Percentiles rank a stretch among this genome's conserved stretches.
phyloP scores from a whole-genome alignment of 2,113 vertebrate species.

The Aix galericulata region DNA sequence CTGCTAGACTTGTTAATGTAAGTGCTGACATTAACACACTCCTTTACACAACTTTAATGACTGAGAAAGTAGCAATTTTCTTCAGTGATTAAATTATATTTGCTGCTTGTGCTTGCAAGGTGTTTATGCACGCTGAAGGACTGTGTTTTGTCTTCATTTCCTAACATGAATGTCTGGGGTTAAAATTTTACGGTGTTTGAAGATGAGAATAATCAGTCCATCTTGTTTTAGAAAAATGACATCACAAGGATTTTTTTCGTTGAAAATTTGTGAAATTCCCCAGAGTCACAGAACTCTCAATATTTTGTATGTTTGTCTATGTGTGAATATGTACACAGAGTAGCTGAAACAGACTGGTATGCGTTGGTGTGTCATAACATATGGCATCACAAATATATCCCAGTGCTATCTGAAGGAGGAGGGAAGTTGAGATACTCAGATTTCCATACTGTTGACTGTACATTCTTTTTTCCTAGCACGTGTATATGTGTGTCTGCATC shows the following conservation, averaged over 20 bases:
- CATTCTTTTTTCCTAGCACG: background rate
- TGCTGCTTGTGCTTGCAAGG: background rate
- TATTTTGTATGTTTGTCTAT: constrained; percentile 15
- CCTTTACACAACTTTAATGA: constrained; percentile 60
- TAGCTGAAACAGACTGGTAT: background rate
- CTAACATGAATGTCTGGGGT: background rate
- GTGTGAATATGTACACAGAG: background rate
- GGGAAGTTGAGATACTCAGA: constrained; percentile 12
- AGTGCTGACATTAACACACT: constrained; percentile 61
- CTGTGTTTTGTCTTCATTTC: background rate
- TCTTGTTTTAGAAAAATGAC: background rate
- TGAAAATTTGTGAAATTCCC: background rate
- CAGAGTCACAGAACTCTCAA: background rate
- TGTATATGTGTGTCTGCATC: background rate
- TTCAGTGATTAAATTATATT: constrained; percentile 45
- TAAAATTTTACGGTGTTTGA: background rate
- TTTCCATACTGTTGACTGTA: background rate
- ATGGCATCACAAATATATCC: constrained; percentile 38
- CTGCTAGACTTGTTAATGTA: constrained; percentile 66
- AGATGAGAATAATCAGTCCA: background rate
- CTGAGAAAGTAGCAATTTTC: constrained; percentile 59
- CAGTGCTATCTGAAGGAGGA: background rate
- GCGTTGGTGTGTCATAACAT: constrained; percentile 10
- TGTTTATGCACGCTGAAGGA: constrained; percentile 35
- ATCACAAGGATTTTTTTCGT: background rate